Evolutionary conservation across 2,113 vertebrate species (phyloP).

Genomic region (Naja naja): DNA sequence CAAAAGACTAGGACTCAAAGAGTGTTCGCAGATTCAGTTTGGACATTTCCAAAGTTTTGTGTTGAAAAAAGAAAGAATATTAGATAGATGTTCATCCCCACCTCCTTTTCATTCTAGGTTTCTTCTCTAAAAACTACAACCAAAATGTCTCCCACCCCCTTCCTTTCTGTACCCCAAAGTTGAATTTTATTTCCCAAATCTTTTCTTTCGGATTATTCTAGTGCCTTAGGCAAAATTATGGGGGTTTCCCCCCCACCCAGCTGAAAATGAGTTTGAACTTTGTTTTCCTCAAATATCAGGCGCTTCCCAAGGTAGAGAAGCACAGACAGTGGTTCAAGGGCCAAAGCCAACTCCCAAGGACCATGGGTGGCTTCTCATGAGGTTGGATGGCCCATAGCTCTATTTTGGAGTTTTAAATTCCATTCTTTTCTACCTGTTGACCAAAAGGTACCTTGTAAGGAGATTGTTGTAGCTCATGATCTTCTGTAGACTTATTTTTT

Average conservation of each 20-base stretch:
- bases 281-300: not conserved
- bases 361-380: not conserved
- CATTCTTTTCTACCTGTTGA: not conserved
- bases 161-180: not conserved
- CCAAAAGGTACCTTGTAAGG: not conserved
- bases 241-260: not conserved
- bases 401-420: not conserved
- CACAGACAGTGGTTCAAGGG: not conserved
- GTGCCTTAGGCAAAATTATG: slow-evolving; percentile 5
- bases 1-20: no score
- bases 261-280: not conserved
- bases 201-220: slow-evolving; percentile 16
- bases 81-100: not conserved
- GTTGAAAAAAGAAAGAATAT: not conserved
- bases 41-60: not conserved
- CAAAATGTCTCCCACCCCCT: not conserved
- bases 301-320: not conserved
- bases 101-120: not conserved
- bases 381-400: not conserved
- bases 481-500: no score
- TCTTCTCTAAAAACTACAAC: slow-evolving; percentile 14
- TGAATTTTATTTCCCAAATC: not conserved
- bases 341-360: not conserved
- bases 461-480: not conserved
- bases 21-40: no score